Percentiles rank a stretch among this genome's conserved stretches.
Conservation (phyloP, 2,113 vertebrate genomes). For the Leiothrix lutea region DNA sequence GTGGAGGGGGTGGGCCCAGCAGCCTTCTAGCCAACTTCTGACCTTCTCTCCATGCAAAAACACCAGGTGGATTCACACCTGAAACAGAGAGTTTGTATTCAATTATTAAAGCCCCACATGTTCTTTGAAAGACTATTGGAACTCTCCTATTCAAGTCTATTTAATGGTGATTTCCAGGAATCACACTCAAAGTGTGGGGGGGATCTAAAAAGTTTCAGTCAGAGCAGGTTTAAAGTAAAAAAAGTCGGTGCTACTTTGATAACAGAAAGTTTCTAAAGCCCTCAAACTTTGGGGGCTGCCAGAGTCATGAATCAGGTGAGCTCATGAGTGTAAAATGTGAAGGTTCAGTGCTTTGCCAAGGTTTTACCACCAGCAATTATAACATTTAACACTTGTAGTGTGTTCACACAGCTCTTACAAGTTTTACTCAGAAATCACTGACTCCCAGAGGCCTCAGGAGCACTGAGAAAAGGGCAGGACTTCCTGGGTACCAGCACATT, state of each 20-base stretch:
- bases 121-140: not conserved
- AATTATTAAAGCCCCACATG: not conserved
- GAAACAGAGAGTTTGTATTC: not conserved
- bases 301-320: not conserved
- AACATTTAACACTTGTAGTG: not conserved
- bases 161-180: not conserved
- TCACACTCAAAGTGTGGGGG: not conserved
- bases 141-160: not conserved
- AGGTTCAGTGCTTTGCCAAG: not conserved
- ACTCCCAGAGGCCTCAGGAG: not conserved
- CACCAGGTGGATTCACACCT: conserved; percentile 29
- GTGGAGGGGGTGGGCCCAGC: conserved; percentile 50
- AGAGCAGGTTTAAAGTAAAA: not conserved
- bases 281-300: not conserved
- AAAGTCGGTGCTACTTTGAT: not conserved
- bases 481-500: not conserved
- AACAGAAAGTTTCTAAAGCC: not conserved
- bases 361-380: not conserved
- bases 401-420: not conserved
- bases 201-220: not conserved
- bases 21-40: conserved; percentile 57
- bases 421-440: not conserved
- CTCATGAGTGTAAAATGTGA: not conserved
- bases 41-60: conserved; percentile 71
- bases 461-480: not conserved